Percentiles rank a stretch among this genome's conserved stretches.
phyloP scores from a whole-genome alignment of 2,797 vertebrate genomes.

The Poeciliopsis presidionis region DNA sequence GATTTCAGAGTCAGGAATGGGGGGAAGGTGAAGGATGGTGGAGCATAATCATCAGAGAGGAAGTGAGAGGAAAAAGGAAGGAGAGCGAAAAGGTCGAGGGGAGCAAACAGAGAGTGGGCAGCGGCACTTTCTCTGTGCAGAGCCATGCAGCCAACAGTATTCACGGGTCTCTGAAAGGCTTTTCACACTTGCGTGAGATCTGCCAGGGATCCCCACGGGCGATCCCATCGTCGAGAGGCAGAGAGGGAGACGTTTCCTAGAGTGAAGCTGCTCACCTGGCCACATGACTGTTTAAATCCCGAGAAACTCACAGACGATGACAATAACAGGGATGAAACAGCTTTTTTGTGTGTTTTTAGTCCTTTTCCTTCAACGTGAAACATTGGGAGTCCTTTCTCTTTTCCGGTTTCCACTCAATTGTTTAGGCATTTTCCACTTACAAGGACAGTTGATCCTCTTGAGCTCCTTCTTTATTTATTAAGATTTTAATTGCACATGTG shows the following conservation, averaged over 20 bases:
- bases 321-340: constrained; percentile 44
- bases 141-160: constrained; percentile 56
- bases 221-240: constrained; percentile 48
- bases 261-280: constrained; percentile 43
- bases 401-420: neutral
- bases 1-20: constrained; percentile 56
- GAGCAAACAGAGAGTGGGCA: constrained; percentile 54
- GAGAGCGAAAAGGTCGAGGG: constrained; percentile 55
- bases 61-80: constrained; percentile 56
- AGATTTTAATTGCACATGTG: constrained; percentile 31
- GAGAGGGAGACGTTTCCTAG: constrained; percentile 33
- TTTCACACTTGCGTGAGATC: constrained; percentile 61
- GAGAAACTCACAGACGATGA: constrained; percentile 36
- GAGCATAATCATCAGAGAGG: constrained; percentile 46
- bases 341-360: constrained; percentile 28
- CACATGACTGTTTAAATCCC: constrained; percentile 31
- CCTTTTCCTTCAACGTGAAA: constrained; percentile 37
- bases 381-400: constrained; percentile 28
- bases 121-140: constrained; percentile 53
- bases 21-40: constrained; percentile 45
- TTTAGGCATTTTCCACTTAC: constrained; percentile 22
- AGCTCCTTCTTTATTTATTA: constrained; percentile 15
- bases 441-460: constrained; percentile 5
- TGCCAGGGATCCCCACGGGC: constrained; percentile 25
- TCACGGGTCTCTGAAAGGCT: constrained; percentile 66